Evolutionary conservation across 2,113 vertebrate species (phyloP).

Genomic region (Glaucidium brasilianum): DNA sequence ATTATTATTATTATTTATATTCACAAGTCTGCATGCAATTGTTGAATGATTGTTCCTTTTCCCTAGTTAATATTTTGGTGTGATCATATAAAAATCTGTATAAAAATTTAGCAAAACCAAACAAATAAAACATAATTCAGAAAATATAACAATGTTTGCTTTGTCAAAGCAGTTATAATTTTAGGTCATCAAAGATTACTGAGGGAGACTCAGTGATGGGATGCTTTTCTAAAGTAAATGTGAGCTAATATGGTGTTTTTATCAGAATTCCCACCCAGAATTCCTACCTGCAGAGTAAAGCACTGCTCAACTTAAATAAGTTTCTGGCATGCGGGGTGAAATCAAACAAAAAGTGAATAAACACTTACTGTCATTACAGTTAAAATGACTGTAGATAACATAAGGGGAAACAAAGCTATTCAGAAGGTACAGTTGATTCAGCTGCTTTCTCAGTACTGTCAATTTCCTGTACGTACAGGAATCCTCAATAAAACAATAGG

Average conservation of each 20-base stretch:
- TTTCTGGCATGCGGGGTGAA: neutral
- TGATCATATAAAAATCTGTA: neutral
- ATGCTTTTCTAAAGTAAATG: neutral
- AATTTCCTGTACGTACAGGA: neutral
- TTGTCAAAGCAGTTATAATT: neutral
- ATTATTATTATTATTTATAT: neutral
- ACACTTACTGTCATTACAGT: neutral
- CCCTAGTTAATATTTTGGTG: neutral
- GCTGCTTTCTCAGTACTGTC: neutral
- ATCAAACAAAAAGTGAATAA: neutral
- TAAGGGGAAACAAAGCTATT: neutral
- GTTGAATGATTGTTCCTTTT: neutral
- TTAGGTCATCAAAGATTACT: neutral
- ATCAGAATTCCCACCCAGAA: neutral
- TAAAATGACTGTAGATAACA: neutral
- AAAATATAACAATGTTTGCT: neutral
- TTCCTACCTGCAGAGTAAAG: neutral
- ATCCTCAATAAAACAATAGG: neutral
- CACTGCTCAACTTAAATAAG: neutral
- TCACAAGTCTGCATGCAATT: neutral
- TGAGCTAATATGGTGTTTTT: neutral
- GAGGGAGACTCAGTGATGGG: neutral
- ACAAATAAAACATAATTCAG: neutral
- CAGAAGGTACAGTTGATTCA: neutral
- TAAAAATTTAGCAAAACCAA: neutral